phyloP scores from a whole-genome alignment of 2,888 invertebrate genomes.

The Mesorhabditis sp. region DNA sequence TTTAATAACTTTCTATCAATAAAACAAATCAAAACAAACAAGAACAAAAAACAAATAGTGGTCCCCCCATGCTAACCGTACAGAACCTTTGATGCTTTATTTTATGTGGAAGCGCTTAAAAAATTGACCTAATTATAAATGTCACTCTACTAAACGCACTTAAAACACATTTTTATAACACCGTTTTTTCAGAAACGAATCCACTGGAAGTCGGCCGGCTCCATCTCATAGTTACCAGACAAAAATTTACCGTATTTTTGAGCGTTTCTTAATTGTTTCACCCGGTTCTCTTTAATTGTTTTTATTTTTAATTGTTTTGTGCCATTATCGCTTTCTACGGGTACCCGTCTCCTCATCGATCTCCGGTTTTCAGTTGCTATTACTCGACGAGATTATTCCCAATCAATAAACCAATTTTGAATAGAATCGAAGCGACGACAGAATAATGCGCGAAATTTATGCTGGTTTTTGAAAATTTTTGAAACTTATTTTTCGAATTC shows the following conservation, averaged over 20 bases:
- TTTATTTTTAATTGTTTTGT: not conserved
- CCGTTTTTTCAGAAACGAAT: not conserved
- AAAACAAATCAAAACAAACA: too few relatives aligned
- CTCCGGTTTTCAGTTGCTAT: not conserved
- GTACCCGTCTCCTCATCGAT: not conserved
- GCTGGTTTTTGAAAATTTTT: too few relatives aligned
- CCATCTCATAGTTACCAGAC: not conserved
- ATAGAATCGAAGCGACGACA: too few relatives aligned
- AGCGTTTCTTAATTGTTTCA: too few relatives aligned
- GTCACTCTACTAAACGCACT: too few relatives aligned
- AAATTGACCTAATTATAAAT: too few relatives aligned
- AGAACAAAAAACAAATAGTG: not conserved
- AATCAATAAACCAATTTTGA: too few relatives aligned
- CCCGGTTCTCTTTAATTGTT: not conserved
- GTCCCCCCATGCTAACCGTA: not conserved
- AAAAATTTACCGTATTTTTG: not conserved
- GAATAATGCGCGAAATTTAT: too few relatives aligned
- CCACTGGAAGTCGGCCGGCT: not conserved
- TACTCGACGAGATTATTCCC: too few relatives aligned
- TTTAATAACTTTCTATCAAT: too few relatives aligned
- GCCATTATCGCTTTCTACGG: slow-evolving; percentile 5
- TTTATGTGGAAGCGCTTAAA: not conserved
- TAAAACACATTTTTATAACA: too few relatives aligned
- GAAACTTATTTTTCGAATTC: too few relatives aligned
- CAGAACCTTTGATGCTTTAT: not conserved